phyloP scores from a whole-genome alignment of 2,797 vertebrate genomes.

The Cyclopterus lumpus region DNA sequence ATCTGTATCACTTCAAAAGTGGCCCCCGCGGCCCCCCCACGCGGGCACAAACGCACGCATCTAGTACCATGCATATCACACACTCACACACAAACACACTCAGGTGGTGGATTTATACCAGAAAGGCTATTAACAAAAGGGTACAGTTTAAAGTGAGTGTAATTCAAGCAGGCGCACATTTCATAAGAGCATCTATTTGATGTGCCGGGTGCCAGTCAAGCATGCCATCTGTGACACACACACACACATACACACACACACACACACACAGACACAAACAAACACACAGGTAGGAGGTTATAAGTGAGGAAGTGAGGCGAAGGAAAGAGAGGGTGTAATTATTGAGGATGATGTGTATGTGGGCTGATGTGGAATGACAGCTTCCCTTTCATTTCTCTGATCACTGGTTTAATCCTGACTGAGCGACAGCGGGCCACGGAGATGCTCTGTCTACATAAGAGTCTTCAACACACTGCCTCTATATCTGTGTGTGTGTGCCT shows the following conservation, averaged over 20 bases:
- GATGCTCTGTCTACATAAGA: slow-evolving; percentile 59
- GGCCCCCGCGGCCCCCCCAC: not conserved
- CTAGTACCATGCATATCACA: not conserved
- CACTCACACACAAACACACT: slow-evolving; percentile 13
- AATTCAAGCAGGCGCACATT: slow-evolving; percentile 75
- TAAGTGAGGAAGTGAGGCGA: slow-evolving; percentile 64
- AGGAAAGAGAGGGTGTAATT: slow-evolving; percentile 79
- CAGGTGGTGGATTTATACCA: slow-evolving; percentile 57
- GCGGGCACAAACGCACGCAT: not conserved
- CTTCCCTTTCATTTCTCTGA: slow-evolving; percentile 83
- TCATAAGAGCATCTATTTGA: slow-evolving; percentile 74
- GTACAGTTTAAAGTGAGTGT: slow-evolving; percentile 56
- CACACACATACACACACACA: slow-evolving; percentile 17
- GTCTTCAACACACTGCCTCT: slow-evolving; percentile 30
- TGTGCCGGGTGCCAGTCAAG: slow-evolving; percentile 73
- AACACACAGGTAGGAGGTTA: slow-evolving; percentile 51
- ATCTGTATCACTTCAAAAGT: slow-evolving; percentile 66
- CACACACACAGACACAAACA: slow-evolving; percentile 12
- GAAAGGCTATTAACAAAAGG: not conserved
- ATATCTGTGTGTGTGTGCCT: not conserved
- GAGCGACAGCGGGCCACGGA: slow-evolving; percentile 73
- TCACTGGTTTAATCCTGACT: slow-evolving; percentile 83
- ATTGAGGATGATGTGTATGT: slow-evolving; percentile 80
- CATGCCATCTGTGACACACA: slow-evolving; percentile 43
- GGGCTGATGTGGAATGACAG: slow-evolving; percentile 77